These are phyloP conservation scores for Silvanus unidentatus DNA, from an alignment of 2,888 invertebrate genomes.

Conservation along the genomic window DNA sequence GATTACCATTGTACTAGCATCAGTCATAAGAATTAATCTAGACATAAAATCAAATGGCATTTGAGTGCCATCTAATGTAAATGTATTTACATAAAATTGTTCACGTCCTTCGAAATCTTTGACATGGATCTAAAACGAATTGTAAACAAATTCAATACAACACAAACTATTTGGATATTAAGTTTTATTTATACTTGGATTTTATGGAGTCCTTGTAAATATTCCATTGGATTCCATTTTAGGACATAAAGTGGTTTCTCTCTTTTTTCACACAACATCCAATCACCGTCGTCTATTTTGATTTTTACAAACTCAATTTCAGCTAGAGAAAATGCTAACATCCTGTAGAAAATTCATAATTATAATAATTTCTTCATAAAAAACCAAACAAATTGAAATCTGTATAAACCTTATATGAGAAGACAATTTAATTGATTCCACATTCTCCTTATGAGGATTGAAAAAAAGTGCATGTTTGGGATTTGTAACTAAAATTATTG, in stretches of 20 bases:
- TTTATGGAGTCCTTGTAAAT: slow-evolving; percentile 60
- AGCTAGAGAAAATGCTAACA: slow-evolving; percentile 70
- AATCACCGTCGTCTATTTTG: slow-evolving; percentile 59
- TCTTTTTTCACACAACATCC: slow-evolving; percentile 57
- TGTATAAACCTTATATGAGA: slow-evolving; percentile 78
- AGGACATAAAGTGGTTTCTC: slow-evolving; percentile 67
- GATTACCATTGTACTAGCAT: slow-evolving; percentile 61
- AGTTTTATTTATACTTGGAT: slow-evolving; percentile 55
- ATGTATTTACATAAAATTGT: slow-evolving; percentile 59
- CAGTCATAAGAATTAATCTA: slow-evolving; percentile 70
- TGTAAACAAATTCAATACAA: slow-evolving; percentile 8
- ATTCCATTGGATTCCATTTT: slow-evolving; percentile 66
- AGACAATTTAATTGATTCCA: slow-evolving; percentile 60
- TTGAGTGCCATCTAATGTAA: slow-evolving; percentile 69
- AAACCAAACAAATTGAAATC: no score
- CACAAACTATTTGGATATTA: background rate
- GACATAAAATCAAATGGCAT: slow-evolving; percentile 62
- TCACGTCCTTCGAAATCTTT: slow-evolving; percentile 55
- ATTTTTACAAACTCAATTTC: slow-evolving; percentile 60
- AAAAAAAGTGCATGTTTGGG: slow-evolving; percentile 78
- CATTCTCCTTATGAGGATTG: slow-evolving; percentile 69
- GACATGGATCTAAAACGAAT: slow-evolving; percentile 51
- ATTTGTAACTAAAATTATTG: slow-evolving; percentile 77
- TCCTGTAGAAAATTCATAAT: slow-evolving; percentile 46
- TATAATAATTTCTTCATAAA: no score